Evolutionary conservation across 2,797 vertebrate species (phyloP).

Genomic region (Pyrrhura leucotis): DNA sequence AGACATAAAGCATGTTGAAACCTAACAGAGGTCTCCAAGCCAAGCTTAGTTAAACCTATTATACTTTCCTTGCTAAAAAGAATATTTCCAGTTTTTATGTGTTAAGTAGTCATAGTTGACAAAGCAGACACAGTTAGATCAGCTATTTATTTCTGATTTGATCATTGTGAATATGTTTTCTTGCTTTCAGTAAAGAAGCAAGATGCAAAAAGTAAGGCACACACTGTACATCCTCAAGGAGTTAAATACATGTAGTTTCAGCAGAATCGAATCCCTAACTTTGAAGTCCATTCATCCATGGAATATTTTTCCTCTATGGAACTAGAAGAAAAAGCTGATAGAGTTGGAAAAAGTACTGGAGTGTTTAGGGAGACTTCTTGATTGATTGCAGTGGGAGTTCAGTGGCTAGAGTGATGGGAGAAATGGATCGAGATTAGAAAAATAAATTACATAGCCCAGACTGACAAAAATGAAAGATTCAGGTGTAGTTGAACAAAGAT

Average conservation of each 20-base stretch:
- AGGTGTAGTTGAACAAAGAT: neutral
- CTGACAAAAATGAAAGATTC: neutral
- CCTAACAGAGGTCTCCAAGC: neutral
- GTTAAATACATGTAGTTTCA: neutral
- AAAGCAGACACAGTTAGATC: neutral
- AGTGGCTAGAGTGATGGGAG: neutral
- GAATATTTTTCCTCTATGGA: neutral
- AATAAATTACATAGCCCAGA: neutral
- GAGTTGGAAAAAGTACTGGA: neutral
- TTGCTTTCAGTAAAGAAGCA: neutral
- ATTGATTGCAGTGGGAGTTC: slow-evolving; percentile 3
- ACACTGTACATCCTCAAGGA: neutral
- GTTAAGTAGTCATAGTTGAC: neutral
- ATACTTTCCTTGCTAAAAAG: neutral
- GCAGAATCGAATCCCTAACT: neutral
- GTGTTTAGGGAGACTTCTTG: slow-evolving; percentile 12
- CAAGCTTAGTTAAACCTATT: neutral
- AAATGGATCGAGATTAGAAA: neutral
- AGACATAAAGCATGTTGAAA: neutral
- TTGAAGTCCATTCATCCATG: neutral
- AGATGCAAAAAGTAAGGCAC: neutral
- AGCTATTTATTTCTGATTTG: neutral
- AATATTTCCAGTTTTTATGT: neutral
- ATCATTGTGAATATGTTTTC: neutral
- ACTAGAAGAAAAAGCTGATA: neutral